Evolutionary conservation across 1,140 invertebrate genomes (phyloP).

Genomic region (Dolichoris vasculosae): DNA sequence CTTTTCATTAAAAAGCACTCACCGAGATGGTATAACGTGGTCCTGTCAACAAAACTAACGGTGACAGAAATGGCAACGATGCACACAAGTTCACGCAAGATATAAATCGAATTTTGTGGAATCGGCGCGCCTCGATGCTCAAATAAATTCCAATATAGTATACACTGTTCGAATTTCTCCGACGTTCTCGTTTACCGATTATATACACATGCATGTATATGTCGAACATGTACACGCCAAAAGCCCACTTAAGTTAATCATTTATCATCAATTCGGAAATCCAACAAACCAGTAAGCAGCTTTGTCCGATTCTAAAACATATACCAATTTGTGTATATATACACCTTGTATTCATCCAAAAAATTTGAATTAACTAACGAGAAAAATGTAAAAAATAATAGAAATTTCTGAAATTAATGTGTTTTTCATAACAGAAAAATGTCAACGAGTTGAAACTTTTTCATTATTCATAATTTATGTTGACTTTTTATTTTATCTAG

Average conservation of each 20-base stretch:
- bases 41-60: conserved; percentile 17
- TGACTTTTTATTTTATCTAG: neutral
- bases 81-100: conserved; percentile 15
- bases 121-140: conserved; percentile 4
- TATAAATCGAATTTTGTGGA: conserved; percentile 42
- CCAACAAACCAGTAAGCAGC: neutral
- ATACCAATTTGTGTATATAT: neutral
- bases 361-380: neutral
- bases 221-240: neutral
- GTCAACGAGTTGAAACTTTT: neutral
- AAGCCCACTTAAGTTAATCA: conserved; percentile 45
- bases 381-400: neutral
- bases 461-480: neutral
- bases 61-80: neutral
- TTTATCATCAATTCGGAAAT: conserved; percentile 11
- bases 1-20: conserved; percentile 51
- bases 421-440: neutral
- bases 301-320: neutral
- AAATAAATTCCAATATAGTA: conserved; percentile 45
- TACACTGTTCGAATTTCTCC: conserved; percentile 1
- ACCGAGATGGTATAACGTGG: conserved; percentile 22
- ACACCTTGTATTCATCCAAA: too few relatives aligned
- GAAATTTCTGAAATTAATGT: neutral
- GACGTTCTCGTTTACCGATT: conserved; percentile 3
- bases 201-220: neutral